These are phyloP conservation scores for rat (Rattus norvegicus) DNA, from an alignment of 2,113 vertebrate genomes.

Conservation along the genomic window DNA sequence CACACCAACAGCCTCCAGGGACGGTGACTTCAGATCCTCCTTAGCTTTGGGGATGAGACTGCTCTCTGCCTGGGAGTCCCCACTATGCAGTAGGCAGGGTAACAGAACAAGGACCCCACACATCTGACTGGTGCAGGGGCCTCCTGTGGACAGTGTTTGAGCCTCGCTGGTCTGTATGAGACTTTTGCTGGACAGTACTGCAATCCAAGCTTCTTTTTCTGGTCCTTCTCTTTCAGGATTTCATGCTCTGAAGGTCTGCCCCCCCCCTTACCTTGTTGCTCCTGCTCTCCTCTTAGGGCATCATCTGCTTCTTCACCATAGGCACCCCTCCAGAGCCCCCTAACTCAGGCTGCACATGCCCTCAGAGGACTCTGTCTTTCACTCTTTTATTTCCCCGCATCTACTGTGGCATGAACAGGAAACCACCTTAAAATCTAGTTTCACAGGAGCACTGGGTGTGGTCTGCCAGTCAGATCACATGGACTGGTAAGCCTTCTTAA, in stretches of 20 bases:
- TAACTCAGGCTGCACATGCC: background rate
- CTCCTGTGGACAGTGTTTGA: fast-evolving
- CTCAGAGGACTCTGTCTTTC: background rate
- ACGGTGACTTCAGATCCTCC: background rate
- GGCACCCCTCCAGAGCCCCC: background rate
- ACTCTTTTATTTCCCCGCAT: background rate
- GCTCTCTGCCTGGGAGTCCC: background rate
- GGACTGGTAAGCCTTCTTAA: background rate
- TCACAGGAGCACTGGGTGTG: background rate
- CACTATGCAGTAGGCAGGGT: too few relatives aligned
- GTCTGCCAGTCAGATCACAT: background rate
- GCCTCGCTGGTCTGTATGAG: background rate
- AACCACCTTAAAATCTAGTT: background rate
- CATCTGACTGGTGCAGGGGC: background rate
- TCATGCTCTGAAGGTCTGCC: background rate
- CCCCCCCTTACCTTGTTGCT: background rate
- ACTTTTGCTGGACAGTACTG: background rate
- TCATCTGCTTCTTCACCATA: background rate
- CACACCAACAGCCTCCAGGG: background rate
- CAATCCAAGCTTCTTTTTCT: too few relatives aligned
- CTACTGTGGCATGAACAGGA: background rate
- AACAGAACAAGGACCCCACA: too few relatives aligned
- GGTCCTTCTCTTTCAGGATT: background rate
- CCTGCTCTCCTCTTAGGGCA: background rate
- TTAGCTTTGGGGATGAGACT: background rate